Percentiles rank a stretch among this genome's conserved stretches.
These are phyloP conservation scores for Penaeus monodon DNA, from an alignment of 2,888 invertebrate species.

Conservation along the genomic window DNA sequence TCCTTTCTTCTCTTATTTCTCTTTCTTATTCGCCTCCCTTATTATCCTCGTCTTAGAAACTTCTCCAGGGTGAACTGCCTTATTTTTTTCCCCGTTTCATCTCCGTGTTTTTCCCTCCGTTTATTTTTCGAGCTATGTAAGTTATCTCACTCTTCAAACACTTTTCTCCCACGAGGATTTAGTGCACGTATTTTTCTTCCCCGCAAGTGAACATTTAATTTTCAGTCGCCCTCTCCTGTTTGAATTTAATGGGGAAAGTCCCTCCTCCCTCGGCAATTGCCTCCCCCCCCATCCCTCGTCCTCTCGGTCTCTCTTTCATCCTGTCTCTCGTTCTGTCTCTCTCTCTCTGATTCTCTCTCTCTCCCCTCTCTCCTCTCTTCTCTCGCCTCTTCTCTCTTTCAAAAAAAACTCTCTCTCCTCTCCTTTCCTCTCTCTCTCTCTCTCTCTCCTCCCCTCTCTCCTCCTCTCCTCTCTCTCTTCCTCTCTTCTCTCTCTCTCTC, in stretches of 20 bases:
- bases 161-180: no score
- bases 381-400: neutral
- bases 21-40: neutral
- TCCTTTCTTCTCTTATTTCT: neutral
- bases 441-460: conserved; percentile 22
- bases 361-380: conserved; percentile 11
- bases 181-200: no score
- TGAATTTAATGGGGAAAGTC: no score
- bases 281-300: neutral
- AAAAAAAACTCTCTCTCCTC: neutral
- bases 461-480: neutral
- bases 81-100: no score
- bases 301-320: neutral
- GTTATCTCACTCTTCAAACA: no score
- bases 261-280: no score
- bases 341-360: conserved; percentile 8
- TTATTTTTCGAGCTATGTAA: no score
- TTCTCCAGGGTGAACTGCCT: no score
- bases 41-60: no score
- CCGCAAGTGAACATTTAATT: no score
- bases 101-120: no score
- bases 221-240: no score
- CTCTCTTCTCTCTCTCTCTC: neutral
- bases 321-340: neutral
- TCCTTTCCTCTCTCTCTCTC: neutral